Evolutionary conservation across 2,888 invertebrate species (phyloP), one percentile per base, ranked within the genome.

Genomic region (Cordilura impudica): DNA sequence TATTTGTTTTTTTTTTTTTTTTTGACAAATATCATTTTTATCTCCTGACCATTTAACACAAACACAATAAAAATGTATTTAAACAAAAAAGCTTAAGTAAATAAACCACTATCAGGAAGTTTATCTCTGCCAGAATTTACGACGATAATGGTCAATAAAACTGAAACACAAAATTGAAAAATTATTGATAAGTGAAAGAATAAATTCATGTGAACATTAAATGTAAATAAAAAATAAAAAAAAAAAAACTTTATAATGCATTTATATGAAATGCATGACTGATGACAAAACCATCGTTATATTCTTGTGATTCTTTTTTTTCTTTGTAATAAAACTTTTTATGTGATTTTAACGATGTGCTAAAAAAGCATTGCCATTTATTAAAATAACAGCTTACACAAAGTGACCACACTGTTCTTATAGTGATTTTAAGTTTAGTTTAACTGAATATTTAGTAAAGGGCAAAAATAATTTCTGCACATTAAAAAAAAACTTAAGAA

Each of bases 1-100:
- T n/a, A n/a, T n/a, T n/a, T n/a, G n/a, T n/a, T n/a, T n/a, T n/a
- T n/a, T n/a, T n/a, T n/a, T n/a, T n/a, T n/a, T n/a, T n/a, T n/a
- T n/a, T n/a, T n/a, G n/a, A n/a, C n/a, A n/a, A n/a, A n/a, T n/a
- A n/a, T n/a, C n/a, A n/a, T n/a, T 47, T 58, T 71, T 69, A 69
- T 73, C 69, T 58, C 56, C 53, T 73, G 73, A 69, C 69, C 78
- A 58, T 78, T 73, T 73, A 78, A 70, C 78, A 73, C 69, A 65
- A 65, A 73, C 65, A 2, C 69, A 56, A 73, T 78, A 73, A 78
- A 78, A 35, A 51, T 63, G 49, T 61, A 47, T 43, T 47, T 16
- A 2, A 47, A 47, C 19, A 47, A 21, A 12, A 47, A 47, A 47
- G 12, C 4, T 12, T 19, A 47, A 12, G 12, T 47, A 51, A 51